Percentiles rank a stretch among this genome's conserved stretches.
Evolutionary conservation across 2,888 invertebrate species (phyloP).

Genomic region (Tachina grossa): DNA sequence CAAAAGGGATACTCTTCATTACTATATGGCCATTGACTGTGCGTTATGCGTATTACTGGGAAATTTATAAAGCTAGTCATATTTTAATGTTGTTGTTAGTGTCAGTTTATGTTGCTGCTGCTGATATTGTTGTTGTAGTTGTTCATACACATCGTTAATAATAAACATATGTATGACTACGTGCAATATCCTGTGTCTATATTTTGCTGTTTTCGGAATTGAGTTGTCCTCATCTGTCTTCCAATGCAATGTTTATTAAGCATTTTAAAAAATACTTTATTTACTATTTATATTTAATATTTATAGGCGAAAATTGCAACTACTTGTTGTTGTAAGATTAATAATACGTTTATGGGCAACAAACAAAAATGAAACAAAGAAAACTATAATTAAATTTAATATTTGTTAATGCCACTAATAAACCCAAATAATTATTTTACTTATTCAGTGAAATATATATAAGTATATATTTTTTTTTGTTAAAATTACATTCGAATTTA

Average conservation of each 20-base stretch:
- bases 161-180: slow-evolving; percentile 55
- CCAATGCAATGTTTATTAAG: not conserved
- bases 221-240: slow-evolving; percentile 21
- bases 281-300: not conserved
- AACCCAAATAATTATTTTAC: too few species aligned
- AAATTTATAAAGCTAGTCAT: slow-evolving; percentile 62
- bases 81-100: slow-evolving; percentile 22
- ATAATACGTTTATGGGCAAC: too few species aligned
- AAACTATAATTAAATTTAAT: too few species aligned
- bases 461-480: too few species aligned
- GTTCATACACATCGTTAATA: slow-evolving; percentile 45
- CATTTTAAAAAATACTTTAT: not conserved
- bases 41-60: slow-evolving; percentile 63
- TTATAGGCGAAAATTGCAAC: too few species aligned
- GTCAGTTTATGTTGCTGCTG: not conserved
- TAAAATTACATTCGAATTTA: too few species aligned
- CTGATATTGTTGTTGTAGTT: not conserved
- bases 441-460: too few species aligned
- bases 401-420: too few species aligned
- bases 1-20: slow-evolving; percentile 37
- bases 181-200: slow-evolving; percentile 46
- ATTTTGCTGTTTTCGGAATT: slow-evolving; percentile 25
- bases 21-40: slow-evolving; percentile 40
- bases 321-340: too few species aligned
- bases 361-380: too few species aligned